Base-by-base conservation (phyloP, 2,888 invertebrate species). In the Oxycera nigricornis region DNA sequence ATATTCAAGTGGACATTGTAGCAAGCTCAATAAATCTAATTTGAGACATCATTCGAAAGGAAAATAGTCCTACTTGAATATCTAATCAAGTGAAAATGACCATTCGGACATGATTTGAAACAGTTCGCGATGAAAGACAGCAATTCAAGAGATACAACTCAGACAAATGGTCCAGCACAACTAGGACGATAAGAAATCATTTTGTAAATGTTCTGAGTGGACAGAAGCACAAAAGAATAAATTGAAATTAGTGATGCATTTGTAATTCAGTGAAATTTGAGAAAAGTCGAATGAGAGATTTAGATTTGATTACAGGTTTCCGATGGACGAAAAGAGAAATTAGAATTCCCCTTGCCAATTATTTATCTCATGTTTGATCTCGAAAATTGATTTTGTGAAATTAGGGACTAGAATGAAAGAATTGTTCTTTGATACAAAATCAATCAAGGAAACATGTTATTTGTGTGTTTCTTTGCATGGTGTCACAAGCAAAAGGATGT, bases 61-160 rank as follows among this genome's bases (percentile, higher is more conserved):
- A 28, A 26, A 50, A 46, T 68, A 1, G 17, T 24, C 28, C 68
- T 39, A 50, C 68, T 68, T 68, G 68, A 68, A 50, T 68, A 68
- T 50, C 50, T 68, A 72, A 72, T 72, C 61, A 59, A 72, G 72
- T 30, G 61, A 46, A 72, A 72, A 72, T 72, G 41, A 57, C 61
- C 41, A 26, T 39, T 72, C 26, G 61, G 61, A 41, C 59, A 72
- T 72, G 39, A 72, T 59, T 68, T 68, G 68, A 68, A 68, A 28
- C 14, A n/a, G n/a, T 31, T 61, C 35, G 22, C 61, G 35, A 31
- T 20, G 35, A 61, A 20, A 6, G 35, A 26, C 57, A 26, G 11
- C 9, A 46, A 11, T 2, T n/a, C n/a, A n/a, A 3, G 46, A 46
- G 17, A 46, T 7, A 3, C n/a, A 46, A 46, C 14, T 14, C 11